Evolutionary conservation across 1,140 invertebrate genomes (phyloP).

Genomic region (Gryon sp.): DNA sequence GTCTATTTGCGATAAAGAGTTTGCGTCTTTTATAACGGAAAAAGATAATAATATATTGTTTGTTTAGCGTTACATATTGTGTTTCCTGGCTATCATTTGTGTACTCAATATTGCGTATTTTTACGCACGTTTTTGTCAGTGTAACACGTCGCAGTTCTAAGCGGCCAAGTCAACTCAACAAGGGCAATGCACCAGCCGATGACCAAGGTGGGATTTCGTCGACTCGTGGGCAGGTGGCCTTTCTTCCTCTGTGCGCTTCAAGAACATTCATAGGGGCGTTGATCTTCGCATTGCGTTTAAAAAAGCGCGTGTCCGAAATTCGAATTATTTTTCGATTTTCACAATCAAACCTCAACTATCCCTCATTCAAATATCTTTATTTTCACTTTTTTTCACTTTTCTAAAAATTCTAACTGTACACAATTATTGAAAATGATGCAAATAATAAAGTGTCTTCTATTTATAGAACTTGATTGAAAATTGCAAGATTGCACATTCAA

Average conservation of each 20-base stretch:
- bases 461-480: too few species aligned
- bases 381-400: too few species aligned
- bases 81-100: slow-evolving; percentile 51
- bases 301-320: slow-evolving; percentile 60
- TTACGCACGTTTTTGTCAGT: slow-evolving; percentile 50
- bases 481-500: too few species aligned
- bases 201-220: slow-evolving; percentile 68
- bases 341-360: slow-evolving; percentile 15
- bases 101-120: slow-evolving; percentile 47
- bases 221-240: slow-evolving; percentile 78
- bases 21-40: slow-evolving; percentile 18
- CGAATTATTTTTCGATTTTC: slow-evolving; percentile 57
- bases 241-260: slow-evolving; percentile 74
- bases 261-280: slow-evolving; percentile 79
- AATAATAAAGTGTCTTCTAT: too few species aligned
- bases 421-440: too few species aligned
- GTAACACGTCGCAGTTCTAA: slow-evolving; percentile 66
- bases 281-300: slow-evolving; percentile 74
- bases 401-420: too few species aligned
- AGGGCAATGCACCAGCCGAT: slow-evolving; percentile 77
- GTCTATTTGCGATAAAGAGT: too few species aligned
- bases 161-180: slow-evolving; percentile 74
- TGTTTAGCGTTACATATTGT: slow-evolving; percentile 15
- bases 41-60: slow-evolving; percentile 32
- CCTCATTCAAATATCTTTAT: too few species aligned